These are phyloP conservation scores for Cinara cedri DNA, from an alignment of 2,888 invertebrate genomes.

Conservation along the genomic window DNA sequence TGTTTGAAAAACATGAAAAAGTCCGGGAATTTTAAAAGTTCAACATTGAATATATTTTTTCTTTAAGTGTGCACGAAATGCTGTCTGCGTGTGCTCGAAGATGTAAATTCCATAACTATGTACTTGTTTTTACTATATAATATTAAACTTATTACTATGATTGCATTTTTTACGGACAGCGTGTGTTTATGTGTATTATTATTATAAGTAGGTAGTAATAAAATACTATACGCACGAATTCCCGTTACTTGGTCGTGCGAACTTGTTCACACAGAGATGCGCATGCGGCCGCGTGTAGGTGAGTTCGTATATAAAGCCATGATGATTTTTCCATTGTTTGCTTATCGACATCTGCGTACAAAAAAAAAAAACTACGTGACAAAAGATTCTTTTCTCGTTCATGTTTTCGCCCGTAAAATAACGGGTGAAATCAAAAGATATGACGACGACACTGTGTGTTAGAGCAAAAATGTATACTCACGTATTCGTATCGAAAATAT, in stretches of 20 bases:
- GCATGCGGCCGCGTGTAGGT: slow-evolving; percentile 16
- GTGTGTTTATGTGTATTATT: background rate
- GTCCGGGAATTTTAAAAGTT: no score
- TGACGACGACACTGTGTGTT: no score
- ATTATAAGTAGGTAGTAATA: no score
- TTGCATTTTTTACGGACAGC: no score
- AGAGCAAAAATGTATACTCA: background rate
- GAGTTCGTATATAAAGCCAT: slow-evolving; percentile 19
- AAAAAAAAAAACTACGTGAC: background rate
- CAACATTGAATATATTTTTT: no score
- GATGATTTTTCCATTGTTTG: slow-evolving; percentile 43
- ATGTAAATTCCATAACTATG: background rate
- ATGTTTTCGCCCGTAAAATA: slow-evolving; percentile 19
- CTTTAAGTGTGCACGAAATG: no score
- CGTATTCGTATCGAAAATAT: background rate
- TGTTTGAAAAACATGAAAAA: no score
- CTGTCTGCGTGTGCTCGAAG: background rate
- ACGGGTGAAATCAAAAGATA: slow-evolving; percentile 6
- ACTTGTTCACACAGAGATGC: no score
- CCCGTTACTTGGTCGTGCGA: slow-evolving; percentile 51
- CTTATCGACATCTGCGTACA: slow-evolving; percentile 14
- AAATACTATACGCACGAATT: slow-evolving; percentile 21
- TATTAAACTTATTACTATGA: slow-evolving; percentile 18
- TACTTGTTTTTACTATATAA: background rate
- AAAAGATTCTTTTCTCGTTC: slow-evolving; percentile 22